Evolutionary conservation across 2,888 invertebrate species (phyloP), one percentile per base, ranked within the genome.

Genomic region (Acrobasis consociella): DNA sequence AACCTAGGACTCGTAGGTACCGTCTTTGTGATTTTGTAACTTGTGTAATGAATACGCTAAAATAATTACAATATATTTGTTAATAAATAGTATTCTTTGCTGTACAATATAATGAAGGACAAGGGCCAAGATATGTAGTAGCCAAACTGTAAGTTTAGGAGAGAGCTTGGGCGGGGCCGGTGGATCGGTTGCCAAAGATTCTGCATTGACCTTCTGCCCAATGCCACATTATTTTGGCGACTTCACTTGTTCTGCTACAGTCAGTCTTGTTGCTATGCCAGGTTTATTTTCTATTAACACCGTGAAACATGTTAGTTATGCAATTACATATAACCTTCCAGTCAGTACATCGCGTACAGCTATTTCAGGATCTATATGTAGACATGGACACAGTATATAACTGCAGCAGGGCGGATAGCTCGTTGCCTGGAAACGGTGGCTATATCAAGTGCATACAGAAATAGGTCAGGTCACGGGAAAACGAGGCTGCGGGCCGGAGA

Each of bases 141-240:
- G 60, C 38, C 31, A 39, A 50, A 51, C 37, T 59, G 50, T 49
- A 59, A 50, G 59, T 13, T 17, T 51, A 37, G 39, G 60, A 39
- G 38, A 71, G 71, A 69, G 69, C 70, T 69, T 76, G 72, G 13
- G 53, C 38, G 75, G 76, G 74, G 79, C 91, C 86, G 83, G 86
- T 78, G 85, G 86, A 85, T 87, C 82, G 85, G 89, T 92, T 94
- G 94, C 93, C 94, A 93, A 93, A 89, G 89, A 93, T 93, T 93
- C 93, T 93, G 93, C 92, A 92, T 81, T 86, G 89, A 87, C 89
- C 89, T 87, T 89, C 90, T 78, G 72, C 70, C 79, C 90, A 88
- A 87, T 89, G 89, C 85, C 87, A 86, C 77, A 82, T 87, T 81
- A 86, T 86, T 85, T 84, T 82, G 79, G 80, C 81, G 76, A 75